A percentile compares a stretch with the other conserved stretches of the same genome.
phyloP scores from a whole-genome alignment of 2,797 vertebrate genomes.

The Aldrovandia affinis region DNA sequence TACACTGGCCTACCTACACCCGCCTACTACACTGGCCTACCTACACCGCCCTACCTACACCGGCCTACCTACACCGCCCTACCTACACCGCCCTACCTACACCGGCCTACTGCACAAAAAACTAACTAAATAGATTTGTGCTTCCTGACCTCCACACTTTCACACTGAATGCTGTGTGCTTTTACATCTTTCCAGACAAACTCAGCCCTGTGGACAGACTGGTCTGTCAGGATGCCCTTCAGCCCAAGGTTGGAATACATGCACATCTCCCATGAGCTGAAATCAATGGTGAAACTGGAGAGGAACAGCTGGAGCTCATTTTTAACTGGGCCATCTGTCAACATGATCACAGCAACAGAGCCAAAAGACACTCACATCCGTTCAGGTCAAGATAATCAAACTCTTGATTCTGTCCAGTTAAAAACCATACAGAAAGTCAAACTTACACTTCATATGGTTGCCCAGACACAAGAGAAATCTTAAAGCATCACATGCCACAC shows the following conservation, averaged over 20 bases:
- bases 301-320: background rate
- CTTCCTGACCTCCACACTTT: no score
- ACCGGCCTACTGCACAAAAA: no score
- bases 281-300: slow-evolving; percentile 11
- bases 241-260: background rate
- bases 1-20: no score
- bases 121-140: no score
- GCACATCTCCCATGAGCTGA: background rate
- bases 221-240: slow-evolving; percentile 2
- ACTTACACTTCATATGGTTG: background rate
- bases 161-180: background rate
- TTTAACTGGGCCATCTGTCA: background rate
- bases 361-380: background rate
- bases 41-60: no score
- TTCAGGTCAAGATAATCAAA: background rate
- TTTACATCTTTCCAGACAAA: background rate
- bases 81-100: no score
- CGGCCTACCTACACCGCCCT: no score
- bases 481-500: no score
- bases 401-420: background rate
- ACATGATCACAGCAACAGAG: no score
- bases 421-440: background rate
- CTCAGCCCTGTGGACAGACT: background rate
- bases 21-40: no score
- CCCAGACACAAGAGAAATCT: no score